These are phyloP conservation scores for Pachydiplax longipennis DNA, from an alignment of 2,888 invertebrate genomes.

Conservation along the genomic window DNA sequence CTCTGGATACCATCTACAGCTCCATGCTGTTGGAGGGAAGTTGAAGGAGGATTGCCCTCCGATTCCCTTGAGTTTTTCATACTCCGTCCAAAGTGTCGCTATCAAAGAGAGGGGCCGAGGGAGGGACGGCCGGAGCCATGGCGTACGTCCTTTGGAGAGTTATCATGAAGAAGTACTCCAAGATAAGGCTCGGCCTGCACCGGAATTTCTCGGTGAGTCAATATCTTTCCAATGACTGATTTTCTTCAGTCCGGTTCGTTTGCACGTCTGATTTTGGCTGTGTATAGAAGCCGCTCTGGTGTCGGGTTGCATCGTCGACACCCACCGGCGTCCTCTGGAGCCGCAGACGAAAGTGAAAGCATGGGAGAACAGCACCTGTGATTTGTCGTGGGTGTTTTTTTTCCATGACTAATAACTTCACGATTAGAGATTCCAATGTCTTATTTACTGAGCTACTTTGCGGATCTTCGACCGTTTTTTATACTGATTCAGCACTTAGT, in stretches of 20 bases:
- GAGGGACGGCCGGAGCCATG: constrained; percentile 56
- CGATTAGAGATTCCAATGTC: no score
- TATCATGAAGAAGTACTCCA: constrained; percentile 68
- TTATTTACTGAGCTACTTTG: no score
- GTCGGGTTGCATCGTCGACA: background rate
- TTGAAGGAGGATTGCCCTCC: background rate
- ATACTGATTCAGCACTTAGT: no score
- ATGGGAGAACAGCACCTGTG: background rate
- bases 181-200: constrained; percentile 64
- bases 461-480: no score
- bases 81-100: background rate
- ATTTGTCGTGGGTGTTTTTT: background rate
- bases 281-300: background rate
- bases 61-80: background rate
- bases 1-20: no score
- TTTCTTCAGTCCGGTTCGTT: background rate
- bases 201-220: constrained; percentile 35
- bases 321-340: background rate
- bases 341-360: background rate
- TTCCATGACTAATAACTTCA: no score
- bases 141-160: constrained; percentile 69
- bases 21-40: no score
- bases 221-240: background rate
- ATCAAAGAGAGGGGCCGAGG: background rate
- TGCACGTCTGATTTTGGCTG: background rate